These are phyloP conservation scores for Melipona beecheii DNA, from an alignment of 2,888 invertebrate genomes.

Conservation along the genomic window DNA sequence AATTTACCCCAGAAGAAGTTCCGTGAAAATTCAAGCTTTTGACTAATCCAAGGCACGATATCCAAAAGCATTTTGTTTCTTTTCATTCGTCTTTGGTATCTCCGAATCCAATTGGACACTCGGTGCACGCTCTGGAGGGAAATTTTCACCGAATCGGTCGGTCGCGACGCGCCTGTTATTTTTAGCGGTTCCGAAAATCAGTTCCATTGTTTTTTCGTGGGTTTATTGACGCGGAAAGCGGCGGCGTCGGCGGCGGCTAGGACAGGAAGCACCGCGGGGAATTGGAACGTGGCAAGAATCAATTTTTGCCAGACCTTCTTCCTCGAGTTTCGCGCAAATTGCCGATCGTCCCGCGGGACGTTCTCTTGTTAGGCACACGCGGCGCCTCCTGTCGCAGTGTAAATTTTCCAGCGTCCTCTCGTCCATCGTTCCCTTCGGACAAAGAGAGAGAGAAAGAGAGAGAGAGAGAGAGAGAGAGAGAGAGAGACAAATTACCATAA, in stretches of 20 bases:
- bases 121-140: neutral
- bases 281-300: constrained; percentile 63
- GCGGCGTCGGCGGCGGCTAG: constrained; percentile 20
- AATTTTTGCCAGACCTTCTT: constrained; percentile 44
- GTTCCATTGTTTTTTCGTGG: constrained; percentile 53
- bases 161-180: constrained; percentile 29
- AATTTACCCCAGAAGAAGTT: too few species aligned
- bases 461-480: too few species aligned
- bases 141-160: constrained; percentile 22
- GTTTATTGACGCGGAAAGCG: constrained; percentile 54
- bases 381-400: constrained; percentile 40
- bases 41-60: neutral
- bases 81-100: neutral
- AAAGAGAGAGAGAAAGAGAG: too few species aligned
- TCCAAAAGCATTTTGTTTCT: neutral
- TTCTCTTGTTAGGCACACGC: constrained; percentile 38
- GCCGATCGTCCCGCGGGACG: constrained; percentile 51
- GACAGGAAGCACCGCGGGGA: constrained; percentile 52
- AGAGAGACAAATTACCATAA: neutral
- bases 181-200: constrained; percentile 47
- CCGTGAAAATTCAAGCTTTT: neutral
- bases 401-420: constrained; percentile 7
- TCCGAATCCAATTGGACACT: neutral
- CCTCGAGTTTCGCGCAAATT: constrained; percentile 55
- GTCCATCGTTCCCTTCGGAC: neutral